These are phyloP conservation scores for Amphiduros pacificus DNA, from an alignment of 2,888 invertebrate genomes.

Conservation along the genomic window DNA sequence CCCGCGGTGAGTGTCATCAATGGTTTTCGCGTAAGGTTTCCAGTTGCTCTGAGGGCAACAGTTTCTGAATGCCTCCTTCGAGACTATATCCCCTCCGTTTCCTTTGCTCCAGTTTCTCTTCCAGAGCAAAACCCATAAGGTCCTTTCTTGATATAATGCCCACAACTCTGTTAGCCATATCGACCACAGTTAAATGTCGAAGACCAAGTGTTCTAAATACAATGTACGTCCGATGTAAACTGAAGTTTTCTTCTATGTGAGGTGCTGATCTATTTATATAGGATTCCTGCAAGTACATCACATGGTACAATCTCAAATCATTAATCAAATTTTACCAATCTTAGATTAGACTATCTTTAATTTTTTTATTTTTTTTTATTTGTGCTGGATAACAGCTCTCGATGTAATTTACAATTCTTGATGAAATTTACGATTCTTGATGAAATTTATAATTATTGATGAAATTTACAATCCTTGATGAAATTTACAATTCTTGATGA, in stretches of 20 bases:
- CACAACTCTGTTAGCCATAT: constrained; percentile 39
- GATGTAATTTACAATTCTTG: too few species aligned
- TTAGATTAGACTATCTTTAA: too few species aligned
- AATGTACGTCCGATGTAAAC: constrained; percentile 41
- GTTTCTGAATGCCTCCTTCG: constrained; percentile 30
- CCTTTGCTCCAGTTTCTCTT: constrained; percentile 35
- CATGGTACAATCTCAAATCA: neutral
- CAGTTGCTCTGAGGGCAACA: constrained; percentile 27
- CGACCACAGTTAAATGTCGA: constrained; percentile 44
- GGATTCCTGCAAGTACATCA: constrained; percentile 25
- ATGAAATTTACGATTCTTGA: too few species aligned
- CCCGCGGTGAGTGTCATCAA: too few species aligned
- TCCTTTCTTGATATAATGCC: constrained; percentile 50
- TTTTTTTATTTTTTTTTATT: too few species aligned
- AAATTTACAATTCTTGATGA: too few species aligned
- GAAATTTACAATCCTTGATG: too few species aligned
- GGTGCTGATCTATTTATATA: constrained; percentile 46
- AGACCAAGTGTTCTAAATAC: constrained; percentile 45
- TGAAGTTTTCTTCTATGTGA: constrained; percentile 39
- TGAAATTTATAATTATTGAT: too few species aligned
- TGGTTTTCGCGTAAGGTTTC: constrained; percentile 9
- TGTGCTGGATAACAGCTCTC: too few species aligned
- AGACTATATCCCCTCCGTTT: constrained; percentile 33
- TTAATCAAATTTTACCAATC: neutral
- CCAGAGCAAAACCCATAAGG: constrained; percentile 15